phyloP scores from a whole-genome alignment of 2,113 vertebrate species.

The Muntiacus reevesi region DNA sequence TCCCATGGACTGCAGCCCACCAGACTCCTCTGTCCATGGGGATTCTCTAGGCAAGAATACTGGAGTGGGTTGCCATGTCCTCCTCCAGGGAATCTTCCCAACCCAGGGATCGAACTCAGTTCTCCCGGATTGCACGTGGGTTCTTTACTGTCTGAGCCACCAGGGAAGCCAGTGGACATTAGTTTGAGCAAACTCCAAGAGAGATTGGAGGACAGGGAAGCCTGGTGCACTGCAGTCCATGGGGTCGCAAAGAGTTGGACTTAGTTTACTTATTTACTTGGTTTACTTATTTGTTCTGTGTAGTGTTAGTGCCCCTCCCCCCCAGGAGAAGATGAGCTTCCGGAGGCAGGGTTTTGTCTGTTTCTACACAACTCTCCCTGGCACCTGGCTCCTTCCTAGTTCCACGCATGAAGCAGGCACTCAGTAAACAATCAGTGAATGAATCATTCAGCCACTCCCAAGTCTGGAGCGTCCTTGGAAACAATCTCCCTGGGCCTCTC shows the following conservation, averaged over 20 bases:
- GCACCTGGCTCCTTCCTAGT: not conserved
- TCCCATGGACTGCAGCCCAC: not conserved
- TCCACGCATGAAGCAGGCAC: not conserved
- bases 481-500: not conserved
- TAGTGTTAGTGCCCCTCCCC: not conserved
- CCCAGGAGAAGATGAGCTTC: not conserved
- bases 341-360: not conserved
- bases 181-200: not conserved
- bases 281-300: not conserved
- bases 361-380: not conserved
- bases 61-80: not conserved
- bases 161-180: not conserved
- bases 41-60: not conserved
- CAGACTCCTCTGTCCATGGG: not conserved
- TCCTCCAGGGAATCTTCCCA: not conserved
- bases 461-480: not conserved
- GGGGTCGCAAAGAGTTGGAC: not conserved
- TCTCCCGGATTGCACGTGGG: not conserved
- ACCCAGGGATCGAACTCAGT: not conserved
- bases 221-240: not conserved
- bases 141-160: not conserved
- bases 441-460: not conserved
- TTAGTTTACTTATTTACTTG: not conserved
- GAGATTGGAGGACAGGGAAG: not conserved
- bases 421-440: not conserved